phyloP scores from a whole-genome alignment of 1,140 invertebrate genomes.

The Temnothorax nylanderi region DNA sequence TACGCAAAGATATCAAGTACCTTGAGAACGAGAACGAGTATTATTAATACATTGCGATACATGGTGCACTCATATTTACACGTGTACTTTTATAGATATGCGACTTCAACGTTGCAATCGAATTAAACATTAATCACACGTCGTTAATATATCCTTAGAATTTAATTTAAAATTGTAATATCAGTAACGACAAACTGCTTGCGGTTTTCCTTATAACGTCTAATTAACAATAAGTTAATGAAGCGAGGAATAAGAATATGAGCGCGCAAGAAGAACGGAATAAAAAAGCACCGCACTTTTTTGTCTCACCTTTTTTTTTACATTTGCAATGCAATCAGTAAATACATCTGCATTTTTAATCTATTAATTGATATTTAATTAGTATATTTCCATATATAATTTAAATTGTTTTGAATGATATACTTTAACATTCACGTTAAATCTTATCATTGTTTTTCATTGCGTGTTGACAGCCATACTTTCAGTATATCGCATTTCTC shows the following conservation, averaged over 20 bases:
- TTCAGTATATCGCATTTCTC: slow-evolving; percentile 1
- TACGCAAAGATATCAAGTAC: background rate
- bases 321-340: background rate
- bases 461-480: background rate
- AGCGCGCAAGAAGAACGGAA: background rate
- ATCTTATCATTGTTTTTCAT: no score
- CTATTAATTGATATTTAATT: background rate
- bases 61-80: background rate
- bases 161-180: background rate
- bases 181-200: background rate
- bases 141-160: background rate
- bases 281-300: background rate
- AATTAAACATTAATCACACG: background rate
- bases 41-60: background rate
- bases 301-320: background rate
- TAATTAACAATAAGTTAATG: background rate
- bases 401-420: background rate
- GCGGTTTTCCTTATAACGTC: background rate
- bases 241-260: background rate
- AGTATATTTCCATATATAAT: background rate
- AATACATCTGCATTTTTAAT: background rate
- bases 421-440: background rate
- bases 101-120: background rate
- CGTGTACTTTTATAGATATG: background rate
- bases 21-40: background rate